Base-by-base conservation (phyloP, 2,797 vertebrate species). In the Enteromius anoplus region DNA sequence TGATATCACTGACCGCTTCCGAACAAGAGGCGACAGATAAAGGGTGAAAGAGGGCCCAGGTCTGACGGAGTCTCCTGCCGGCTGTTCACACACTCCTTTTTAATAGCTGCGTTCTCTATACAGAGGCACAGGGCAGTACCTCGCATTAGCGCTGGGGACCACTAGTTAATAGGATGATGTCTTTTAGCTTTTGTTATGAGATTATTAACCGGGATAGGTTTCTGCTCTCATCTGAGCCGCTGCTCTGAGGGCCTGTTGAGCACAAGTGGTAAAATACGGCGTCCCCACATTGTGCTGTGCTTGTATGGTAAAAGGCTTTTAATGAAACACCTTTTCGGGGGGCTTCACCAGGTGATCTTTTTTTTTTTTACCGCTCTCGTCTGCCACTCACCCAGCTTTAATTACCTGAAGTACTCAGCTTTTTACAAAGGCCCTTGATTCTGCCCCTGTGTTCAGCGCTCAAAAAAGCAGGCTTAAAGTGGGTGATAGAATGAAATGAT, bases 141-240 rank as follows among this genome's bases (percentile, higher is more conserved):
- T 95, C 86, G 95, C 96, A 96, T 96, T 97, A 97, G 97, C 95
- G 92, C 95, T 96, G 95, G 96, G 98, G 97, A 98, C 98, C 97
- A 96, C 95, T 96, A 95, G 95, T 96, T 98, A 98, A 98, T 97
- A 97, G 97, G 97, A 98, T 98, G 97, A 99, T 98, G 97, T 97
- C 96, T 98, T 97, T 97, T 97, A 96, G 96, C 97, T 97, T 98
- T 98, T 99, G 98, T 99, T 96, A 96, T 95, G 92, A 99, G 97
- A 98, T 99, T 98, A 99, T 98, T 97, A 98, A 96, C 95, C 94
- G 94, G 96, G 95, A 96, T 96, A 95, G 96, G 94, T 96, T 96
- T 96, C 96, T 96, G 91, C 95, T 96, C 95, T 93, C 95, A 93
- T 95, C 95, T 85, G 86, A 89, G 87, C 90, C 86, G 94, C 95